A percentile compares a stretch with the other conserved stretches of the same genome.
These are phyloP conservation scores for Crotalus viridis DNA, from an alignment of 2,113 vertebrate species.

Conservation along the genomic window DNA sequence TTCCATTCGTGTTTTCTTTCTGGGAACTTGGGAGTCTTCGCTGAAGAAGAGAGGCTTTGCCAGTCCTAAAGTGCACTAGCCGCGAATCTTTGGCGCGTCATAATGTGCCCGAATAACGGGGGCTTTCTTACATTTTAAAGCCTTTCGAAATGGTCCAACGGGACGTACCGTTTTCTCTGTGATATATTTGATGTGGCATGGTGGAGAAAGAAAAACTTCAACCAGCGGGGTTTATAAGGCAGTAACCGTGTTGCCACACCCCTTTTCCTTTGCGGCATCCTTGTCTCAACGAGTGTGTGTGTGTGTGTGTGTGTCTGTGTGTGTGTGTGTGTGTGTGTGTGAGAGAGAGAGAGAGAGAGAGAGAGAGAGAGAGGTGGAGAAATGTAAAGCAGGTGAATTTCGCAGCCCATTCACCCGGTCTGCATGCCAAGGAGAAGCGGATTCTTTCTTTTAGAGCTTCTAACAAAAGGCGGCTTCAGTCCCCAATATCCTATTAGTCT, in stretches of 20 bases:
- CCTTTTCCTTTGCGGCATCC: slow-evolving; percentile 40
- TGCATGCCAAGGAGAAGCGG: background rate
- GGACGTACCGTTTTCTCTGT: background rate
- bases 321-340: background rate
- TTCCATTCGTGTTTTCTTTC: slow-evolving; percentile 16
- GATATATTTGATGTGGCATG: background rate
- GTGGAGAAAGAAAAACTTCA: background rate
- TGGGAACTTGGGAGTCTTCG: background rate
- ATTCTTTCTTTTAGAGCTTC: slow-evolving; percentile 30
- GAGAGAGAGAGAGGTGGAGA: background rate
- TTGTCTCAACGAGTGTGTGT: background rate
- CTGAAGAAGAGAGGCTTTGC: background rate
- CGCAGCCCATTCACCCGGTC: slow-evolving; percentile 9
- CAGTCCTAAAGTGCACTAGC: background rate
- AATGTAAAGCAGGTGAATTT: slow-evolving; percentile 28
- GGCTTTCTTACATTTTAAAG: background rate
- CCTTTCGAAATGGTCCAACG: background rate
- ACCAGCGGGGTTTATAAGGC: slow-evolving; percentile 7
- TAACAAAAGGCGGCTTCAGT: slow-evolving; percentile 46
- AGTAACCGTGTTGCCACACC: slow-evolving; percentile 9
- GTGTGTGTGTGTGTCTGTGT: slow-evolving; percentile 28
- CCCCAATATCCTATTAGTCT: slow-evolving; percentile 45
- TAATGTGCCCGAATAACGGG: background rate
- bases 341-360: background rate
- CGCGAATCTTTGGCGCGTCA: background rate